These are phyloP conservation scores for Listronotus bonariensis DNA, from an alignment of 1,140 invertebrate species.

Conservation along the genomic window DNA sequence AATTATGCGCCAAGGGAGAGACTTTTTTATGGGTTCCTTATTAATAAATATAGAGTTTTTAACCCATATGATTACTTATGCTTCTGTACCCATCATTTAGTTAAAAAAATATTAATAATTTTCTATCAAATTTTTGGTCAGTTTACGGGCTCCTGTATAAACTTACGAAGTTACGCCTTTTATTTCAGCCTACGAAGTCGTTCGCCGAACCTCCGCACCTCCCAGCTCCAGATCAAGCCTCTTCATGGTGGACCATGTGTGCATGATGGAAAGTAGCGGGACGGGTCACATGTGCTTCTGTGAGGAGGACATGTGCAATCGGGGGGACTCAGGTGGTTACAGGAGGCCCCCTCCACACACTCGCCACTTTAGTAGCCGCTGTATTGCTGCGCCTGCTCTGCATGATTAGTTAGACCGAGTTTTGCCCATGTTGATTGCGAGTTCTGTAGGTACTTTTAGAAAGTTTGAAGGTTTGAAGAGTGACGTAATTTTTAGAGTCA, in stretches of 20 bases:
- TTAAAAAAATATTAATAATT: too few species aligned
- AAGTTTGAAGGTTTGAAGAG: too few species aligned
- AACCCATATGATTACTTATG: too few species aligned
- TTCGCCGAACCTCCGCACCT: constrained; percentile 88
- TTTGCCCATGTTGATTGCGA: constrained; percentile 1
- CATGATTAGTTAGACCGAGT: constrained; percentile 46
- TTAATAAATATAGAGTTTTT: too few species aligned
- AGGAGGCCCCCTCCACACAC: constrained; percentile 12
- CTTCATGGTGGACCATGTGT: constrained; percentile 97
- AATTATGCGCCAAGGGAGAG: too few species aligned
- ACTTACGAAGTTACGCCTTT: constrained; percentile 8
- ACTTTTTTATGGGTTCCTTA: too few species aligned
- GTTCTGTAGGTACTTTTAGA: neutral
- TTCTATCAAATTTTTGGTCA: too few species aligned
- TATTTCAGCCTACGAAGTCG: constrained; percentile 82
- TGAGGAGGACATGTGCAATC: constrained; percentile 94
- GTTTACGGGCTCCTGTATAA: too few species aligned
- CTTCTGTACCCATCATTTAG: too few species aligned
- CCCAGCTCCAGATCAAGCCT: constrained; percentile 92
- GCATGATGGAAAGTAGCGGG: constrained; percentile 96
- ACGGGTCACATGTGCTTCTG: constrained; percentile 97
- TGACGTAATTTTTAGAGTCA: too few species aligned
- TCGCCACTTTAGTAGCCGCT: constrained; percentile 40
- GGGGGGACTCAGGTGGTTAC: constrained; percentile 39
- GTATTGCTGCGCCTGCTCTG: constrained; percentile 45